These are phyloP conservation scores for Crematogaster levior DNA, from an alignment of 2,888 invertebrate genomes.

Conservation along the genomic window DNA sequence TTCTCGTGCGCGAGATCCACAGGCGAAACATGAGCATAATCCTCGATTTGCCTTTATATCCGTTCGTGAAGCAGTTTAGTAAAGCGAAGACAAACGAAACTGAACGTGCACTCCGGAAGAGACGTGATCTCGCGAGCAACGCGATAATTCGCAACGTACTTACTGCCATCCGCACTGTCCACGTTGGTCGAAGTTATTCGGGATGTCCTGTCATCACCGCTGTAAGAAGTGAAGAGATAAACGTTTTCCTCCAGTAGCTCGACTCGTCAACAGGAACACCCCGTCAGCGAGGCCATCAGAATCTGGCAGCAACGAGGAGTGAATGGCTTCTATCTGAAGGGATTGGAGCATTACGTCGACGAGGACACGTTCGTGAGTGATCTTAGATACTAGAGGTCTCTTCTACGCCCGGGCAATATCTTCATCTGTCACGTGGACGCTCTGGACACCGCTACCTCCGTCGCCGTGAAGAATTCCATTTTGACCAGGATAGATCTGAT, in stretches of 20 bases:
- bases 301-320: conserved; percentile 92
- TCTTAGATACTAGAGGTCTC: conserved; percentile 90
- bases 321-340: conserved; percentile 96
- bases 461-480: conserved; percentile 87
- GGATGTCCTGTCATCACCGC: conserved; percentile 64
- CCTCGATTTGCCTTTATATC: conserved; percentile 91
- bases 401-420: conserved; percentile 88
- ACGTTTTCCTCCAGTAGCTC: too few relatives aligned
- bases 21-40: conserved; percentile 91
- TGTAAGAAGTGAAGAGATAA: conserved; percentile 55
- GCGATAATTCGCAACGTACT: conserved; percentile 40
- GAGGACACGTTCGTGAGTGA: conserved; percentile 88
- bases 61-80: conserved; percentile 84
- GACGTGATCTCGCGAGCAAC: conserved; percentile 66
- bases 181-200: conserved; percentile 70
- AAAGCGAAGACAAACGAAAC: conserved; percentile 60
- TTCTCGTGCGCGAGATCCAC: conserved; percentile 89
- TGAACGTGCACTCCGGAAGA: conserved; percentile 64
- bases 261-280: conserved; percentile 62
- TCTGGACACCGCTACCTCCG: conserved; percentile 86
- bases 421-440: conserved; percentile 89
- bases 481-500: conserved; percentile 90
- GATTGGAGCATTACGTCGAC: conserved; percentile 89
- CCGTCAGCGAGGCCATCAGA: conserved; percentile 88
- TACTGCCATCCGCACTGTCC: conserved; percentile 56